Evolutionary conservation across 2,888 invertebrate species (phyloP).

Genomic region (Seira sanloemensis): DNA sequence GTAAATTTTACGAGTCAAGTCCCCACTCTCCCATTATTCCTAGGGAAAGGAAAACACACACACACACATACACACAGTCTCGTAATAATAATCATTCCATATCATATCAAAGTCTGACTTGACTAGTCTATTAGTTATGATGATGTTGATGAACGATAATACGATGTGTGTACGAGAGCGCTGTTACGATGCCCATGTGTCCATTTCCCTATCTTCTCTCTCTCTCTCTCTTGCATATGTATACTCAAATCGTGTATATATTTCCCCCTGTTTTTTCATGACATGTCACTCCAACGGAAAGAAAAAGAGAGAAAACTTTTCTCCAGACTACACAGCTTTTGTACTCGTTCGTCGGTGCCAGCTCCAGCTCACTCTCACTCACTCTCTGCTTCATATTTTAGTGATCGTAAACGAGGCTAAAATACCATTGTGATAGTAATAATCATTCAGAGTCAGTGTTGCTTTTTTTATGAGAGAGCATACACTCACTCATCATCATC

Average conservation of each 20-base stretch:
- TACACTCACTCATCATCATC: constrained; percentile 50
- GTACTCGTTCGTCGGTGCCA: constrained; percentile 3
- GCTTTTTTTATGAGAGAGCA: constrained; percentile 58
- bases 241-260: not conserved
- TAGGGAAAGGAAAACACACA: too few relatives aligned
- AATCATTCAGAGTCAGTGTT: constrained; percentile 50
- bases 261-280: not conserved
- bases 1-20: constrained; percentile 13
- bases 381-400: not conserved
- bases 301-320: constrained; percentile 21
- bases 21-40: not conserved
- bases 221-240: not conserved
- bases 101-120: not conserved
- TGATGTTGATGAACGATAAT: constrained; percentile 12
- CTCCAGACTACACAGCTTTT: not conserved
- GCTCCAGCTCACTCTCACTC: not conserved
- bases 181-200: constrained; percentile 16
- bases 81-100: constrained; percentile 3
- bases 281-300: constrained; percentile 42
- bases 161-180: constrained; percentile 15
- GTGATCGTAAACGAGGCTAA: constrained; percentile 50
- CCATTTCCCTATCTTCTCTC: not conserved
- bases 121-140: constrained; percentile 10
- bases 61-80: too few relatives aligned
- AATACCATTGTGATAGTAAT: constrained; percentile 35